Percentiles rank a stretch among this genome's conserved stretches.
These are phyloP conservation scores for Trinorchestia longiramus DNA, from an alignment of 1,140 invertebrate genomes.

Conservation along the genomic window DNA sequence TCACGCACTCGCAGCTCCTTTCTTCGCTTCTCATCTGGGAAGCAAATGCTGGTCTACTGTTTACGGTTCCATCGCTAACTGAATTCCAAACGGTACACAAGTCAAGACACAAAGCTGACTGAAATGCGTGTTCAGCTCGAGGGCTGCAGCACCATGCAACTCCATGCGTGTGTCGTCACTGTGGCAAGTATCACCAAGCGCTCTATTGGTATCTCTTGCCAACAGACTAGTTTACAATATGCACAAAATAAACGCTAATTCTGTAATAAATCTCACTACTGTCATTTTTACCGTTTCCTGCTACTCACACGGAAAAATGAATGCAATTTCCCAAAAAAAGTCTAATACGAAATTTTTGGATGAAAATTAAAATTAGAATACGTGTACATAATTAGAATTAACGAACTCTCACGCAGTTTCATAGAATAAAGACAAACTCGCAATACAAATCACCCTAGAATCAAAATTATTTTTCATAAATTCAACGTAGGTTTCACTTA, in stretches of 20 bases:
- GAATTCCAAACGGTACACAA: not conserved
- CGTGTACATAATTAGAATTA: not conserved
- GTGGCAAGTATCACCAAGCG: too few species aligned
- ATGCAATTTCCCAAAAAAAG: too few species aligned
- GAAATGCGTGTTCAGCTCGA: too few species aligned
- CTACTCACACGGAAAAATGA: too few species aligned
- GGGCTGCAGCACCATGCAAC: too few species aligned
- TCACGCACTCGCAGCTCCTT: not conserved
- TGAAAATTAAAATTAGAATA: not conserved
- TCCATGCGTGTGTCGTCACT: too few species aligned
- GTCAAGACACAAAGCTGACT: not conserved
- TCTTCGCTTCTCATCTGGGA: constrained; percentile 36
- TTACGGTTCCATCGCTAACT: constrained; percentile 49
- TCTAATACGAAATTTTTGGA: not conserved
- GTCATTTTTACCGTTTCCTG: too few species aligned
- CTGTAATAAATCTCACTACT: too few species aligned
- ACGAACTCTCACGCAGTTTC: not conserved
- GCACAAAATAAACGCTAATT: too few species aligned
- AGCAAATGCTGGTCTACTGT: constrained; percentile 23
- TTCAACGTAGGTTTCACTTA: not conserved
- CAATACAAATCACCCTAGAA: not conserved
- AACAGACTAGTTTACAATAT: too few species aligned
- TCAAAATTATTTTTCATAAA: not conserved
- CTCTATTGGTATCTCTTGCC: not conserved
- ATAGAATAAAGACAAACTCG: not conserved